Conservation (phyloP, 2,797 vertebrate species). For the Schizothorax lantsangensis region DNA sequence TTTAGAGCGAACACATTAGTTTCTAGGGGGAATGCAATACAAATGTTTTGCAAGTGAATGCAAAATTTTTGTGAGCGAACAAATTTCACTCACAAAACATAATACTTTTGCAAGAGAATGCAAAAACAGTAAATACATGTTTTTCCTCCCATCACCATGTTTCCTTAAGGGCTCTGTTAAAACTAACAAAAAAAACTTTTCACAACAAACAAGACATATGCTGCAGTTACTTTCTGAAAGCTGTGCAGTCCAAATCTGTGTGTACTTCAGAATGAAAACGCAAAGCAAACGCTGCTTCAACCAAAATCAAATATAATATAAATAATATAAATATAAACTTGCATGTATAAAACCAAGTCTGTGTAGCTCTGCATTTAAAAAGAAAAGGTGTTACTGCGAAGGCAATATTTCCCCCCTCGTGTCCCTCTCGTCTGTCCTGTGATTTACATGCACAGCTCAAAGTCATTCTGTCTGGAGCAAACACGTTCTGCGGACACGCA, state of each 20-base stretch:
- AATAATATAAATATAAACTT: neutral
- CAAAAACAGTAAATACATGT: neutral
- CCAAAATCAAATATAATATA: neutral
- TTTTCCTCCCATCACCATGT: neutral
- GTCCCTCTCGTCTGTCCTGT: constrained; percentile 19
- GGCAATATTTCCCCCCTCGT: neutral
- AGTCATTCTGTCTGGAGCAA: constrained; percentile 32
- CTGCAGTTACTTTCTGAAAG: neutral
- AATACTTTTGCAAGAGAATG: neutral
- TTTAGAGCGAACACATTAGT: no score
- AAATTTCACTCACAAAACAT: neutral
- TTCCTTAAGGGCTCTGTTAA: neutral
- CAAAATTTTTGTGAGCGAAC: no score
- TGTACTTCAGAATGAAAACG: neutral
- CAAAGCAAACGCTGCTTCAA: neutral
- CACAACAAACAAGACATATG: neutral
- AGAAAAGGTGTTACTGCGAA: neutral
- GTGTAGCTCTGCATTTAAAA: neutral
- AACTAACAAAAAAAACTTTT: neutral
- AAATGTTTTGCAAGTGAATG: no score
- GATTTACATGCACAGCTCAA: constrained; percentile 55
- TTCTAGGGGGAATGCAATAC: no score
- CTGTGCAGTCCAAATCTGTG: neutral
- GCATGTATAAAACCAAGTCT: constrained; percentile 1
- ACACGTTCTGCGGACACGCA: constrained; percentile 22